Conservation (phyloP, 2,113 vertebrate genomes). For the Cyanoramphus novaezelandiae region DNA sequence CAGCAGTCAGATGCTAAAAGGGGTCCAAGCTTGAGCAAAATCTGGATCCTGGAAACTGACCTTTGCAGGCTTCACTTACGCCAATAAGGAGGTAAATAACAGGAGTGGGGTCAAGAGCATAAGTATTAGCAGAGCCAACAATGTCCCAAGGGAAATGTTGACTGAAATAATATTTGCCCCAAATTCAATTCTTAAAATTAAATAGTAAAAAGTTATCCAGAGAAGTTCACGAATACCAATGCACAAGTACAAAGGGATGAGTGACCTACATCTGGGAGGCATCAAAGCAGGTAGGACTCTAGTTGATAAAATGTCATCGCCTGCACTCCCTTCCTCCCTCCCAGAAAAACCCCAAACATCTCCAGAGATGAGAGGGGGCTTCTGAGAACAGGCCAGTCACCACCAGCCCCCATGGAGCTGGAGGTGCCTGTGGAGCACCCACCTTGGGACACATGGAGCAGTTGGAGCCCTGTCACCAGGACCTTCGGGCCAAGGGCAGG, state of each 20-base stretch:
- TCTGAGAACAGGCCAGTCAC: neutral
- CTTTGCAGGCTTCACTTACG: neutral
- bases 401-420: neutral
- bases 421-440: neutral
- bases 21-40: neutral
- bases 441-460: neutral
- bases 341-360: fast-evolving
- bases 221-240: neutral
- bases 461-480: neutral
- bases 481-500: neutral
- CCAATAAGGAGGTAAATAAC: neutral
- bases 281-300: neutral
- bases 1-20: neutral
- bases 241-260: neutral
- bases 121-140: neutral
- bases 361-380: neutral
- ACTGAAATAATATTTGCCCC: neutral
- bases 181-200: neutral
- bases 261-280: neutral
- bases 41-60: neutral
- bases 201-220: neutral
- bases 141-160: fast-evolving
- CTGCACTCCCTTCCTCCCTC: neutral
- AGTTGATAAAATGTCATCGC: neutral
- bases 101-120: neutral